phyloP scores from a whole-genome alignment of 2,797 vertebrate genomes.

The Lophius americanus region DNA sequence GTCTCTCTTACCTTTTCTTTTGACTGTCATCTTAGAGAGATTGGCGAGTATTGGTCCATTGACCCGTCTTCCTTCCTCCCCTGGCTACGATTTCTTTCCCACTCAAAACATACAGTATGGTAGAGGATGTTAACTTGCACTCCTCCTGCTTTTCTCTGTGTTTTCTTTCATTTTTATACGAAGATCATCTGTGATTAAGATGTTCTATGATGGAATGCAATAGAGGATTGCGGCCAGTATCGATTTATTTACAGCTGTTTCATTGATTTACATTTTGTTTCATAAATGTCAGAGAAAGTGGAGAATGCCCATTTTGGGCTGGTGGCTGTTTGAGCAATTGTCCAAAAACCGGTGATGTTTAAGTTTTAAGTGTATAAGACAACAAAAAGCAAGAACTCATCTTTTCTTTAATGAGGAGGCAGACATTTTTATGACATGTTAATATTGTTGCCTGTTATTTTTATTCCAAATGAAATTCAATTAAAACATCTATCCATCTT shows the following conservation, averaged over 20 bases:
- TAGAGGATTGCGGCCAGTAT: neutral
- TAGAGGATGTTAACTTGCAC: constrained; percentile 41
- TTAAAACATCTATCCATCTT: neutral
- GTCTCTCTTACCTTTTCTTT: constrained; percentile 74
- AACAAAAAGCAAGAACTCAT: neutral
- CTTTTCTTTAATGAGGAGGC: neutral
- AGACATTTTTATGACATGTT: neutral
- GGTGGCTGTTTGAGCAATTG: neutral
- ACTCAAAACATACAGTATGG: constrained; percentile 41
- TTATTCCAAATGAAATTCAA: neutral
- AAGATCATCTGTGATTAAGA: constrained; percentile 13
- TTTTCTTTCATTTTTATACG: constrained; percentile 8
- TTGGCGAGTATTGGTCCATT: constrained; percentile 61
- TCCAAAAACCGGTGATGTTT: neutral
- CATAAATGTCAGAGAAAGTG: constrained; percentile 20
- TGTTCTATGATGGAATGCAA: neutral
- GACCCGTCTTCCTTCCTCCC: constrained; percentile 46
- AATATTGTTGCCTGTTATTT: neutral
- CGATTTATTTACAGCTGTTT: neutral
- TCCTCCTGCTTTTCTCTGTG: constrained; percentile 21
- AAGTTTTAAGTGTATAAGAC: neutral
- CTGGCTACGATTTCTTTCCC: constrained; percentile 54
- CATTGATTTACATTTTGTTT: constrained; percentile 20
- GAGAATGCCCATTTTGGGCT: constrained; percentile 1
- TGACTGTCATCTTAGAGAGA: constrained; percentile 66